Base-by-base conservation (phyloP, 2,888 invertebrate species). In the Caenorhabditis zanzibari region DNA sequence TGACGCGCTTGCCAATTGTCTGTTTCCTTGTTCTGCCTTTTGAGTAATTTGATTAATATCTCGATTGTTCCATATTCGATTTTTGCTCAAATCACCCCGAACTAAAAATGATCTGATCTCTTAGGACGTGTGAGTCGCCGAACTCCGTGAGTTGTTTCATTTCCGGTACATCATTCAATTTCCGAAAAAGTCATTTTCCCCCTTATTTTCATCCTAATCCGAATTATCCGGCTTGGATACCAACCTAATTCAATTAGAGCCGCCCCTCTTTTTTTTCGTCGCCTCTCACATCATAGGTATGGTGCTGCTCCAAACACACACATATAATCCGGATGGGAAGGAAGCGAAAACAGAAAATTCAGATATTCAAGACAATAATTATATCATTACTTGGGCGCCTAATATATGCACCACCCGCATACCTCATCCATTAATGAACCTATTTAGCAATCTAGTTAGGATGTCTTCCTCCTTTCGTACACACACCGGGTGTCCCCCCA, bases 141-240 rank as follows among this genome's bases (percentile, higher is more conserved):
- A 79, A 79, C 79, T 79, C 79, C 79, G 79, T 79, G 79, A 79
- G 71, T 79, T 79, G 79, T 79, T 79, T 79, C 79, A 79, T 64
- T 79, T 79, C 79, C 79, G 71, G 56, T 63, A 19, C 71, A 79
- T 71, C 61, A 79, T 64, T 47, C 56, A 63, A 79, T 72, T 79
- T 79, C 71, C 79, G 71, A 79, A 79, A 77, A 79, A 71, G 71
- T 69, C 64, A 26, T 54, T 54, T 71, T 28, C 32, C 54, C 22
- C 32, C 54, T 24, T 14, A 38, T 54, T 52, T 52, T 66, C 28
- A 10, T 22, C 24, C 54, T 79, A 79, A 79, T 71, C 32, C 71
- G 79, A 79, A 71, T 79, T 24, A 69, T 41, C 14, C 26, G 59
- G 32, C 26, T 19, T 41, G 68, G 19, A 28, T 44, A 24, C 44